These are phyloP conservation scores for Esox lucius DNA, from an alignment of 2,797 vertebrate genomes.

Conservation along the genomic window DNA sequence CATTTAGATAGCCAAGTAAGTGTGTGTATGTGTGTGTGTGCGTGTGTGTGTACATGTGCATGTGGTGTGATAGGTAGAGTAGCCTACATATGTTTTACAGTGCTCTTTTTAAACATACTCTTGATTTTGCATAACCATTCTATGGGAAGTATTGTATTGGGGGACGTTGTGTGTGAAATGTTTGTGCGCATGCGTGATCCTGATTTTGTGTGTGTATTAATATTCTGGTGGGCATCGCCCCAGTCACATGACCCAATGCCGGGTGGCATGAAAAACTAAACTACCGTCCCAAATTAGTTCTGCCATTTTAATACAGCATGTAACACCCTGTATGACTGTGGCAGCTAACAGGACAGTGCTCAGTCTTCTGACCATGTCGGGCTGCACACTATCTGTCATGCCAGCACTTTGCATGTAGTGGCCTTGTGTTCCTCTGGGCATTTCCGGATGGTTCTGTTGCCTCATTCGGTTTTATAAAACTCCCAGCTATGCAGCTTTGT, in stretches of 20 bases:
- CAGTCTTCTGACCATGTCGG: slow-evolving; percentile 35
- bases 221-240: not conserved
- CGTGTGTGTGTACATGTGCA: no score
- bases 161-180: no score
- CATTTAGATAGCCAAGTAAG: no score
- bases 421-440: slow-evolving; percentile 47
- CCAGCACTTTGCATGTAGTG: slow-evolving; percentile 46
- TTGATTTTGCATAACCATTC: not conserved
- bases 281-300: not conserved
- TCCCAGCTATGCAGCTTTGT: slow-evolving; percentile 13
- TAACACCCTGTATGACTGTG: not conserved
- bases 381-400: slow-evolving; percentile 40
- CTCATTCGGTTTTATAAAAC: slow-evolving; percentile 24
- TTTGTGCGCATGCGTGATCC: no score
- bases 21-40: no score
- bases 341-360: not conserved
- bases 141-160: no score
- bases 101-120: not conserved
- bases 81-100: not conserved
- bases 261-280: not conserved
- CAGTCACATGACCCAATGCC: no score
- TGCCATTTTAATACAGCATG: not conserved
- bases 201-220: not conserved
- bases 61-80: no score
- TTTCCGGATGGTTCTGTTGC: slow-evolving; percentile 48